Percentiles rank a stretch among this genome's conserved stretches.
phyloP scores from a whole-genome alignment of 2,113 vertebrate species.

The Glaucomys volans region DNA sequence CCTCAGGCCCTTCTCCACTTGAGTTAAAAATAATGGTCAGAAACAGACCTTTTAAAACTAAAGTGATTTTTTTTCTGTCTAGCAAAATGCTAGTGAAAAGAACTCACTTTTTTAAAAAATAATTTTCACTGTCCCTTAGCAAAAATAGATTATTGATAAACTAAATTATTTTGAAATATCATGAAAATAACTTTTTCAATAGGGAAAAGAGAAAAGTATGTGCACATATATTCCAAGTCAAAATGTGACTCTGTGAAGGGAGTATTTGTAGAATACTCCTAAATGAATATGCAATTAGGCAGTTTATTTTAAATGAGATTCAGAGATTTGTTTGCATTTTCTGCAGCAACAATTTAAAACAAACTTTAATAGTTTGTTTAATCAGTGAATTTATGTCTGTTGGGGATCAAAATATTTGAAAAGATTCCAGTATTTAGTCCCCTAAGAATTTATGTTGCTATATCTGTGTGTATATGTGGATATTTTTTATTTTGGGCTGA shows the following conservation, averaged over 20 bases:
- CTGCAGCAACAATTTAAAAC: constrained; percentile 63
- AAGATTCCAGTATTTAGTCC: constrained; percentile 24
- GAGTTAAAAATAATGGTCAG: constrained; percentile 71
- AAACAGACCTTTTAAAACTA: constrained; percentile 59
- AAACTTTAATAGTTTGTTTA: constrained; percentile 57
- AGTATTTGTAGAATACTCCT: constrained; percentile 52
- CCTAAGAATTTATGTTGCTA: not conserved
- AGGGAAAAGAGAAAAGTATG: not conserved
- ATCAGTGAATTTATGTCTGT: constrained; percentile 33
- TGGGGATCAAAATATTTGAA: constrained; percentile 54
- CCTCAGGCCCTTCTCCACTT: constrained; percentile 50
- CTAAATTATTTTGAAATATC: constrained; percentile 55
- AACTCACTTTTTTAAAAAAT: constrained; percentile 10
- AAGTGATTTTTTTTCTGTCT: constrained; percentile 43
- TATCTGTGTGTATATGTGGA: not conserved
- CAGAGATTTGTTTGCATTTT: constrained; percentile 69
- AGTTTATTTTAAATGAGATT: constrained; percentile 72
- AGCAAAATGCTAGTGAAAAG: constrained; percentile 52
- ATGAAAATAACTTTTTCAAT: constrained; percentile 38
- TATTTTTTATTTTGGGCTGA: constrained; percentile 33
- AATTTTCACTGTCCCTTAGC: constrained; percentile 49
- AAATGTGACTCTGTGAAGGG: constrained; percentile 29
- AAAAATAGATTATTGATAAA: constrained; percentile 62
- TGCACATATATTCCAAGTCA: constrained; percentile 26
- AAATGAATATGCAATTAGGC: constrained; percentile 66